Base-by-base conservation (phyloP, 1,140 invertebrate species). In the Himalopsyche phryganea region DNA sequence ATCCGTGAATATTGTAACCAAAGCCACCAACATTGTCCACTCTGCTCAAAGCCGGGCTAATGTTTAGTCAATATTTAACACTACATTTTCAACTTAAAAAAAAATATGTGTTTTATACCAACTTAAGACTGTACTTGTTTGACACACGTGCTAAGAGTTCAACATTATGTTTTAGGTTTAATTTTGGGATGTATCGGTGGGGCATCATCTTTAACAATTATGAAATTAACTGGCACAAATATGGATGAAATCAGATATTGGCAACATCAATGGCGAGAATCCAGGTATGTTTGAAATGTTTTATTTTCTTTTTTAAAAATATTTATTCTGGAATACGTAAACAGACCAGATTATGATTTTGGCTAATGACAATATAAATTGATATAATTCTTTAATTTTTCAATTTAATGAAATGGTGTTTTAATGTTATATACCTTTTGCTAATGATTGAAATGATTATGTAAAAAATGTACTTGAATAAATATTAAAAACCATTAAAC, bases 221-320 rank as follows among this genome's bases (percentile, higher is more conserved):
- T 85, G 52, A 75, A 73, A 47, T 19, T 81, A 7, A 72, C 72
- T 11, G 82, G 82, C 18, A 66, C 66, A 6, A 69, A 77, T 1
- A 78, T 85, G 67, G 75, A 82, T 35, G 77, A 84, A 23, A 61
- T 82, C 3, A 66, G 76, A 33, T 73, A 77, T 47, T 81, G 74
- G 73, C 78, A 82, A 61, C 72, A 80, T 61, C 66, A 79, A 51
- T 75, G 73, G 69, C 67, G 74, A 13, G 38, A 73, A 13, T 46
- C 65, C 1, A 65, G 77, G 28, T 68, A 69, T 18, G 19, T 68
- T 15, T 28, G n/a, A 7, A 7, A 20, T 13, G 18, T n/a, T 50
- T 42, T 7, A 6, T 6, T 42, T 9, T 15, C 7, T 42, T 42
- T 14, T 10, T 7, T 6, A 42, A 6, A 42, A 6, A 6, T 10